These are phyloP conservation scores for Eleginops maclovinus DNA, from an alignment of 2,113 vertebrate species.

Conservation along the genomic window DNA sequence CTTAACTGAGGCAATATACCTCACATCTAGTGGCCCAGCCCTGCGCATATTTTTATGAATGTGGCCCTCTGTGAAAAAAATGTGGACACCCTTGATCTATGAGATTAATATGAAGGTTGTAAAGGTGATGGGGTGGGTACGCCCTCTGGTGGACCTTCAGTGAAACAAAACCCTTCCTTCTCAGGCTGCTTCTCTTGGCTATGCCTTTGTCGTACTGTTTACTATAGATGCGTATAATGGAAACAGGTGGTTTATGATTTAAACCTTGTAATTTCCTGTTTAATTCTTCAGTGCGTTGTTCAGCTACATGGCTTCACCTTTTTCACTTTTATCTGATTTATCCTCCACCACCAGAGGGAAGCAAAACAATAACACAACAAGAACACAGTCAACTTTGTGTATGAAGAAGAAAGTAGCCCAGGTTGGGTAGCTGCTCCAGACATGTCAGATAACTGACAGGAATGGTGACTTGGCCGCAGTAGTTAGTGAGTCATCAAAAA, in stretches of 20 bases:
- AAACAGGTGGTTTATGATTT: not conserved
- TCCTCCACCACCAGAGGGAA: slow-evolving; percentile 49
- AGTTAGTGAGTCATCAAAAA: slow-evolving; percentile 51
- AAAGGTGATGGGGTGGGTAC: not conserved
- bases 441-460: slow-evolving; percentile 48
- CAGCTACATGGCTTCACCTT: no score
- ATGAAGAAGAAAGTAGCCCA: slow-evolving; percentile 33
- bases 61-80: no score
- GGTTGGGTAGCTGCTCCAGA: slow-evolving; percentile 30
- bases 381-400: not conserved
- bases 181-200: not conserved
- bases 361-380: not conserved
- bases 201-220: not conserved
- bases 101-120: not conserved
- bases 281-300: not conserved
- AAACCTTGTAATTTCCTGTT: not conserved
- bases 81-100: no score
- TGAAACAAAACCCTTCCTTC: not conserved
- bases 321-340: not conserved
- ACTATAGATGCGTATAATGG: not conserved
- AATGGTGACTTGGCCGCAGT: slow-evolving; percentile 47
- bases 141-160: slow-evolving; percentile 45
- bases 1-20: no score
- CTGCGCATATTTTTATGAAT: no score
- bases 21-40: no score